These are phyloP conservation scores for Polylopha cassiicola DNA, from an alignment of 2,888 invertebrate species.

Conservation along the genomic window DNA sequence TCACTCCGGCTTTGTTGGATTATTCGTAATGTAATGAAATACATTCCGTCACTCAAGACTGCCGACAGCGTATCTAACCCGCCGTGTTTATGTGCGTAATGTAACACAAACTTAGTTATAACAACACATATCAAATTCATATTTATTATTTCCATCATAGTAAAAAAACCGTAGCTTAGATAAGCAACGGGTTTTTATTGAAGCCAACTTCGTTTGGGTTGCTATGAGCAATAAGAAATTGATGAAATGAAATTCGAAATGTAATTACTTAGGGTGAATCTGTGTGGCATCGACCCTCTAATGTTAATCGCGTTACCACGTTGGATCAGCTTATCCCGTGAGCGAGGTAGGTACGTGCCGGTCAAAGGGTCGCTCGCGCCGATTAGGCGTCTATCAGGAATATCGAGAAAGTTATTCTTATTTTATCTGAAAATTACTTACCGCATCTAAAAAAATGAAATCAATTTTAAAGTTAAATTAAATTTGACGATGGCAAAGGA, in stretches of 20 bases:
- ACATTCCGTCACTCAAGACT: no score
- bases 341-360: neutral
- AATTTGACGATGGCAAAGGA: no score
- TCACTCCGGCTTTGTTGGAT: no score
- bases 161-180: no score
- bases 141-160: no score
- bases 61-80: no score
- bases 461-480: no score
- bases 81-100: no score
- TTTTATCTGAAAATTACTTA: neutral
- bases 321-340: slow-evolving; percentile 6
- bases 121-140: no score
- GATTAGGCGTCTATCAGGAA: neutral
- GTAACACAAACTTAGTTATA: no score
- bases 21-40: no score
- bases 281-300: slow-evolving; percentile 2
- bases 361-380: neutral
- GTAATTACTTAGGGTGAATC: slow-evolving; percentile 6
- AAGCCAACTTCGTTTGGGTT: slow-evolving; percentile 4
- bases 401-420: slow-evolving; percentile 1
- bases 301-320: slow-evolving; percentile 1
- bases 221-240: slow-evolving; percentile 1
- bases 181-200: slow-evolving; percentile 7
- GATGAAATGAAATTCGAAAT: slow-evolving; percentile 5
- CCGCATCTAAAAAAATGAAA: no score